A percentile compares a stretch with the other conserved stretches of the same genome.
phyloP scores from a whole-genome alignment of 2,888 invertebrate genomes.

The Elysia crispata region DNA sequence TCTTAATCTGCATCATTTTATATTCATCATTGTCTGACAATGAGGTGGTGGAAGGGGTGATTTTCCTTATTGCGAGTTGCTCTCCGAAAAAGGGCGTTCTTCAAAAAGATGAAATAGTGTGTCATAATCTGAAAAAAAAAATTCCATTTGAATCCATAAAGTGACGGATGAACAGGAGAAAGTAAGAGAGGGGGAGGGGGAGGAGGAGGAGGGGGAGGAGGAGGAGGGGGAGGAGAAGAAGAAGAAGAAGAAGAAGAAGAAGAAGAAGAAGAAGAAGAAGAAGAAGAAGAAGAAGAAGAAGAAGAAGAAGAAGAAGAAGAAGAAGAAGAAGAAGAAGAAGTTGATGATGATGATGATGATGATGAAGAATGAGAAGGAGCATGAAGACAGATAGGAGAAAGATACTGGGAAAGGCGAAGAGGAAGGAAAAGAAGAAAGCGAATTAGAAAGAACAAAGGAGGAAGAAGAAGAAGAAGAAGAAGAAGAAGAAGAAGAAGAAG shows the following conservation, averaged over 20 bases:
- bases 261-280: not conserved
- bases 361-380: constrained; percentile 69
- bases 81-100: no score
- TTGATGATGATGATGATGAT: constrained; percentile 60
- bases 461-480: not conserved
- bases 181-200: no score
- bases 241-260: not conserved
- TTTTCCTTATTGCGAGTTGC: no score
- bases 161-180: no score
- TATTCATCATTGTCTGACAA: no score
- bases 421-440: not conserved
- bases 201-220: constrained; percentile 20
- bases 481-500: not conserved
- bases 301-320: constrained; percentile 34
- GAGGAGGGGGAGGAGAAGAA: not conserved
- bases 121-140: no score
- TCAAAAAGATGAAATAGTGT: no score
- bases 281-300: constrained; percentile 60
- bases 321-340: constrained; percentile 33
- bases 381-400: constrained; percentile 68
- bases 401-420: not conserved
- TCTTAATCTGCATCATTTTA: no score
- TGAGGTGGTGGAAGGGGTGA: no score
- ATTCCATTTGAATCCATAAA: no score
- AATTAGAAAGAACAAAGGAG: no score